A percentile compares a stretch with the other conserved stretches of the same genome.
phyloP scores from a whole-genome alignment of 2,888 invertebrate genomes.

The Lingula anatina region DNA sequence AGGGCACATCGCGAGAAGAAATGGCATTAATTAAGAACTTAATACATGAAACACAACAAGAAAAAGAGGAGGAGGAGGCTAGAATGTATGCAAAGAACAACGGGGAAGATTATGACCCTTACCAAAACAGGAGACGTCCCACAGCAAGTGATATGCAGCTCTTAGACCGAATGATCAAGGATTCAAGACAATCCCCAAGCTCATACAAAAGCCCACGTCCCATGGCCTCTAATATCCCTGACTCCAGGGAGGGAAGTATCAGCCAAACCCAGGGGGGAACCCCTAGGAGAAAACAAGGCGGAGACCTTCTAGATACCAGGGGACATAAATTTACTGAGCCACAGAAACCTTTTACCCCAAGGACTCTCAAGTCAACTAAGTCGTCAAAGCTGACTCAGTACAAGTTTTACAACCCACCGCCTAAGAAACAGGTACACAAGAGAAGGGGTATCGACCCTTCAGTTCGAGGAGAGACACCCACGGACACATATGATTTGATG shows the following conservation, averaged over 20 bases:
- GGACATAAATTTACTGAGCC: constrained; percentile 42
- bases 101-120: too few species aligned
- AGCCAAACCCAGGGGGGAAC: background rate
- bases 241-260: too few species aligned
- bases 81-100: too few species aligned
- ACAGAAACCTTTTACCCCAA: constrained; percentile 44
- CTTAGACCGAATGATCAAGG: background rate
- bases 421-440: constrained; percentile 13
- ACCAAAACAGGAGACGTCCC: too few species aligned
- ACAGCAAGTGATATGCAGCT: background rate
- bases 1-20: too few species aligned
- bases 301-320: constrained; percentile 39
- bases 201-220: too few species aligned
- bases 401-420: constrained; percentile 44
- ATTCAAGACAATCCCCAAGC: background rate
- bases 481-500: constrained; percentile 20
- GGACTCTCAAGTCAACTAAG: constrained; percentile 40
- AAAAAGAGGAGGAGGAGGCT: too few species aligned
- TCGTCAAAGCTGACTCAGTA: constrained; percentile 37
- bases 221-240: too few species aligned
- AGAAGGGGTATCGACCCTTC: background rate
- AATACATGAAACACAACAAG: too few species aligned
- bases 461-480: constrained; percentile 4
- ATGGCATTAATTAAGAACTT: too few species aligned
- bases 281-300: constrained; percentile 13